Conservation (phyloP, 2,888 invertebrate genomes). For the Serrognathus titanus region DNA sequence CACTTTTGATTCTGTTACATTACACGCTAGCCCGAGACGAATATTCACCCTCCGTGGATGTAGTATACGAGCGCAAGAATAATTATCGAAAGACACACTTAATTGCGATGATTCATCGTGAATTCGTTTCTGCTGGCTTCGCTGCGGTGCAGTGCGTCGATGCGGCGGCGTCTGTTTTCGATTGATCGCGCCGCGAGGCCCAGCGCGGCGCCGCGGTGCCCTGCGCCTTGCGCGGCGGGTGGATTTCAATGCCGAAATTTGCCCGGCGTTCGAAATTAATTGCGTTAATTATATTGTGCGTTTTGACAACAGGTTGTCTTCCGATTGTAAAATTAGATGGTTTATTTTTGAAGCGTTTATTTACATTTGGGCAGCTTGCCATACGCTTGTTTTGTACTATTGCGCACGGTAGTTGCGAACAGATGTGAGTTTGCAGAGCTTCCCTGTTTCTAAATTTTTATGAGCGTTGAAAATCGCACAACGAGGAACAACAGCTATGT, state of each 20-base stretch:
- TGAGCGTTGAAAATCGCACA: too few species aligned
- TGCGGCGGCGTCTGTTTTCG: conserved; percentile 8
- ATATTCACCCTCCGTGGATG: neutral
- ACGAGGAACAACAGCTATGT: too few species aligned
- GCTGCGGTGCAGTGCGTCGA: conserved; percentile 13
- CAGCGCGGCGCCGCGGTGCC: conserved; percentile 32
- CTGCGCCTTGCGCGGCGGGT: conserved; percentile 29
- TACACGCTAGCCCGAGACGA: conserved; percentile 7
- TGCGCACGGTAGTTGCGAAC: too few species aligned
- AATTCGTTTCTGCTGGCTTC: neutral
- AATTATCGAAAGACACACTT: conserved; percentile 4
- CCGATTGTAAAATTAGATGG: too few species aligned
- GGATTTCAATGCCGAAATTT: too few species aligned
- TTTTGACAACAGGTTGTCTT: neutral
- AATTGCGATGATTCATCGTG: conserved; percentile 7
- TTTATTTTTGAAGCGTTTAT: too few species aligned
- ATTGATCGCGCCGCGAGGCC: conserved; percentile 34
- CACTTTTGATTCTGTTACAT: conserved; percentile 24
- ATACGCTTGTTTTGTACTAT: too few species aligned
- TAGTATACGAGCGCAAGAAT: neutral
- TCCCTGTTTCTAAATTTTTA: too few species aligned
- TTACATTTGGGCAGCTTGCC: too few species aligned
- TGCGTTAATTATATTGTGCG: neutral
- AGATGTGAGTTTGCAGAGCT: too few species aligned
- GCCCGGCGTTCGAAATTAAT: conserved; percentile 6